phyloP scores from a whole-genome alignment of 2,888 invertebrate genomes.

The Dryocosmus kuriphilus region DNA sequence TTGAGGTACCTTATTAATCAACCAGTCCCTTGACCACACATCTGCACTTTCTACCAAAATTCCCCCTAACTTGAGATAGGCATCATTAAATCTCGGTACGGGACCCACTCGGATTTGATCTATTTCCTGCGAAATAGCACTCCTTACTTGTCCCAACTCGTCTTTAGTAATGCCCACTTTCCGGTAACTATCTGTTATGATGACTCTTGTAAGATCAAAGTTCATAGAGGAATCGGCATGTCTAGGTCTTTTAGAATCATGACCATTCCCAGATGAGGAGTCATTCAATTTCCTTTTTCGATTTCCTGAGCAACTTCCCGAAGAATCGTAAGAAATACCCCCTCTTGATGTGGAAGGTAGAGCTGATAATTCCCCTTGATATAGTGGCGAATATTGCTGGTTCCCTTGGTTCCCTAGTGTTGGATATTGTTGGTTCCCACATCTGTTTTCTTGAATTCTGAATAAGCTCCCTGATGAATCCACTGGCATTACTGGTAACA shows the following conservation, averaged over 20 bases:
- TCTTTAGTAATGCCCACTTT: neutral
- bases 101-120: neutral
- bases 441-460: too few relatives aligned
- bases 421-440: too few relatives aligned
- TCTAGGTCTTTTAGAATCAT: neutral
- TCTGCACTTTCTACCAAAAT: constrained; percentile 10
- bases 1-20: neutral
- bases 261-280: neutral
- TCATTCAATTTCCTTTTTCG: neutral
- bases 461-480: too few relatives aligned
- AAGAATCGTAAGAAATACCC: neutral
- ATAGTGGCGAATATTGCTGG: too few relatives aligned
- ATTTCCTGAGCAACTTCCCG: neutral
- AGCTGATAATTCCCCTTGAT: neutral
- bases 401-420: too few relatives aligned
- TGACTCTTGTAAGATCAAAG: neutral
- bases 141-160: neutral
- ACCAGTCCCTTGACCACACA: constrained; percentile 11
- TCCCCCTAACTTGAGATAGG: neutral
- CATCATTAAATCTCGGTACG: neutral
- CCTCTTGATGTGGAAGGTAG: neutral
- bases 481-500: too few relatives aligned
- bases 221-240: neutral
- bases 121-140: neutral
- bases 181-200: neutral